A percentile compares a stretch with the other conserved stretches of the same genome.
phyloP scores from a whole-genome alignment of 2,888 invertebrate genomes.

The Acronicta psi region DNA sequence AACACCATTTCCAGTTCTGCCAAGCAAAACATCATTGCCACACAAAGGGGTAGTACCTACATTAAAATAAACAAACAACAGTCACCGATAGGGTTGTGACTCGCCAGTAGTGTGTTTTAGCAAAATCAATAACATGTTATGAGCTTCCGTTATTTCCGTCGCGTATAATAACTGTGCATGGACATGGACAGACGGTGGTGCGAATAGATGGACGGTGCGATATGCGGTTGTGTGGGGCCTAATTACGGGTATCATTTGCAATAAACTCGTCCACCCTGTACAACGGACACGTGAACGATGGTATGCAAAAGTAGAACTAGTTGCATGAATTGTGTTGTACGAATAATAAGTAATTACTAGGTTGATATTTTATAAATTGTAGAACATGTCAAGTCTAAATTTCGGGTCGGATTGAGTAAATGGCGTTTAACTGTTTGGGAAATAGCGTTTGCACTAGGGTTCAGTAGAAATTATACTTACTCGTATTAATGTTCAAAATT shows the following conservation, averaged over 20 bases:
- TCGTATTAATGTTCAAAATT: too few species aligned
- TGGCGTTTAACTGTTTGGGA: too few species aligned
- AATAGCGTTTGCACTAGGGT: too few species aligned
- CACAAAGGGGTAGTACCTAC: slow-evolving; percentile 29
- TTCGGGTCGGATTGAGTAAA: neutral
- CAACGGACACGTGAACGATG: slow-evolving; percentile 32
- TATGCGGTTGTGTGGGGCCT: slow-evolving; percentile 68
- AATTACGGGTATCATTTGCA: slow-evolving; percentile 87
- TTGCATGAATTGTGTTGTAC: slow-evolving; percentile 19
- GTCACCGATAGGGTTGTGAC: slow-evolving; percentile 57
- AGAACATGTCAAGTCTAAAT: neutral
- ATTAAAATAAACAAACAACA: slow-evolving; percentile 46
- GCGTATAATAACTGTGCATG: slow-evolving; percentile 66
- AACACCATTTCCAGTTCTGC: slow-evolving; percentile 6
- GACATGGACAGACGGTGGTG: slow-evolving; percentile 65
- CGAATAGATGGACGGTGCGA: slow-evolving; percentile 81
- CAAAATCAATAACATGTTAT: slow-evolving; percentile 81
- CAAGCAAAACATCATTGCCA: slow-evolving; percentile 35
- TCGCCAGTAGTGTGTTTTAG: slow-evolving; percentile 63
- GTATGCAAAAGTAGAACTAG: slow-evolving; percentile 46
- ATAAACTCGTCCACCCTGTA: slow-evolving; percentile 74
- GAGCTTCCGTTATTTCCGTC: slow-evolving; percentile 77
- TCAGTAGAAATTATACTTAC: neutral
- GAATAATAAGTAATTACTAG: slow-evolving; percentile 31
- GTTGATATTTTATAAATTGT: slow-evolving; percentile 28